phyloP scores from a whole-genome alignment of 2,113 vertebrate species.

The Psittacula cyanocephala region DNA sequence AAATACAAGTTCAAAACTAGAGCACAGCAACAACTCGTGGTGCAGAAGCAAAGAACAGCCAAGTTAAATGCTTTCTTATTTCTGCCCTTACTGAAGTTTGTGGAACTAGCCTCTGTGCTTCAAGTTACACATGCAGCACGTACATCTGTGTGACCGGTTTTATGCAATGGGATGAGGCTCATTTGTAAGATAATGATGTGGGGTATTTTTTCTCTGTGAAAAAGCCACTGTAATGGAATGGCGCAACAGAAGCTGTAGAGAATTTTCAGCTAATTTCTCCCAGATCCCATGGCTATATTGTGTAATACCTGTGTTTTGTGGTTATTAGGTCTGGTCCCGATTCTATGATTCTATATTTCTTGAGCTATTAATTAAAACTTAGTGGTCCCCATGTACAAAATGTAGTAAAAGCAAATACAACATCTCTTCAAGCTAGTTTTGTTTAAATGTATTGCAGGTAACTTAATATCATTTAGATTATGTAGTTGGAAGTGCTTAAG shows the following conservation, averaged over 20 bases:
- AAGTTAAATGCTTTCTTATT: not conserved
- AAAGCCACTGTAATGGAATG: not conserved
- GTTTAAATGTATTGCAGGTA: not conserved
- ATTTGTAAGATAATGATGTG: not conserved
- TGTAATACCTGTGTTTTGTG: not conserved
- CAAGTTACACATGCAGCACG: not conserved
- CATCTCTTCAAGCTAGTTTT: not conserved
- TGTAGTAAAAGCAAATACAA: not conserved
- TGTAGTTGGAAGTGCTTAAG: not conserved
- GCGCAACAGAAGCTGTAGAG: not conserved
- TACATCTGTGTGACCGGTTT: not conserved
- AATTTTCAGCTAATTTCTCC: not conserved
- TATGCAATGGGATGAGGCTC: not conserved
- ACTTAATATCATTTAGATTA: not conserved
- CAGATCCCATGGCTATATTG: rapidly evolving
- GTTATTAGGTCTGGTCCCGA: not conserved
- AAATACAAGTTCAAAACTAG: not conserved
- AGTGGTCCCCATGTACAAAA: not conserved
- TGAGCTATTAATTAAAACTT: not conserved
- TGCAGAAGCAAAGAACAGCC: not conserved
- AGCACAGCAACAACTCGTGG: not conserved
- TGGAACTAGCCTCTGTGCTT: not conserved
- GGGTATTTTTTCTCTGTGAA: not conserved
- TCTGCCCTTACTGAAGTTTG: not conserved
- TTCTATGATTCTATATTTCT: not conserved